A percentile compares a stretch with the other conserved stretches of the same genome.
Conservation (phyloP, 1,140 invertebrate genomes). For the Doryteuthis pealeii region DNA sequence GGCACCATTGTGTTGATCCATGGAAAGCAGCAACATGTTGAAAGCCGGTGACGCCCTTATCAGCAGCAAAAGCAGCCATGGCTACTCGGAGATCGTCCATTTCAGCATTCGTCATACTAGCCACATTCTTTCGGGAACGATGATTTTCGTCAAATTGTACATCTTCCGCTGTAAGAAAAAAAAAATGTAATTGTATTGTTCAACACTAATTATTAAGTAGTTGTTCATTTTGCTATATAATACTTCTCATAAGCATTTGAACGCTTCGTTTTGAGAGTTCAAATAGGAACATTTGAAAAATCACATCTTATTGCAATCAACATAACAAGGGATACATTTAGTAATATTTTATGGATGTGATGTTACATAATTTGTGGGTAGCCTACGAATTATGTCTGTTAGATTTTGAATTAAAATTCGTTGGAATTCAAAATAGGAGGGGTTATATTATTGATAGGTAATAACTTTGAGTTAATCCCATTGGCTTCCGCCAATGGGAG, state of each 20-base stretch:
- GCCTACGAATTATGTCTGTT: too few relatives aligned
- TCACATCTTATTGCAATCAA: neutral
- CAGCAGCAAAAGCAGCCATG: constrained; percentile 17
- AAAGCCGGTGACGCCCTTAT: constrained; percentile 22
- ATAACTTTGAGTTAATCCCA: too few relatives aligned
- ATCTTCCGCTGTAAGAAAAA: neutral
- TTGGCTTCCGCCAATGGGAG: too few relatives aligned
- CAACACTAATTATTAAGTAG: too few relatives aligned
- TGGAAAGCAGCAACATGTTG: constrained; percentile 20
- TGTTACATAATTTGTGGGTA: too few relatives aligned
- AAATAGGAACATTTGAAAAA: neutral
- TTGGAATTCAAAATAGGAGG: too few relatives aligned
- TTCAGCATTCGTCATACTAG: constrained; percentile 18
- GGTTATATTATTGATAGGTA: too few relatives aligned
- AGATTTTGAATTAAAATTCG: too few relatives aligned
- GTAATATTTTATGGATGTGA: neutral
- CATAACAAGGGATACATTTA: neutral
- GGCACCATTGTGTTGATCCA: constrained; percentile 22
- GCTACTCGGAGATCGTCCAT: constrained; percentile 22
- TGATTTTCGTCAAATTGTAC: neutral
- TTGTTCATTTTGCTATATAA: too few relatives aligned
- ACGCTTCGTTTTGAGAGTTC: too few relatives aligned
- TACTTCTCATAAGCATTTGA: too few relatives aligned
- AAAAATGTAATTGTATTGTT: neutral
- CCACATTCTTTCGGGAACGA: neutral